These are phyloP conservation scores for Marcusenius ussheri DNA, from an alignment of 2,113 vertebrate species.

Conservation along the genomic window DNA sequence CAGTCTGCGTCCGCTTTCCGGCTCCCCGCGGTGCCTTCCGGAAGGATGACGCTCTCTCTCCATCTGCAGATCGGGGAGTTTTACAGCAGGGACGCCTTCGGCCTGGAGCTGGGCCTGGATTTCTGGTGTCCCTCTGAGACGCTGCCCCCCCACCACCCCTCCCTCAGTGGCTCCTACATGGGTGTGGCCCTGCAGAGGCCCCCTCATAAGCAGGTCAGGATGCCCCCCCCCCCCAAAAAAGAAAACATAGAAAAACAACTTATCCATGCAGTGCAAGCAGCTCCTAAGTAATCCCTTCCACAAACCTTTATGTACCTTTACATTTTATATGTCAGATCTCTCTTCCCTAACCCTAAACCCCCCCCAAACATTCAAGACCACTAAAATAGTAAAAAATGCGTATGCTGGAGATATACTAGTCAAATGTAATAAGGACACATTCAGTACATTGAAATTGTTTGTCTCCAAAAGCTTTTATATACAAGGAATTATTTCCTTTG, in stretches of 20 bases:
- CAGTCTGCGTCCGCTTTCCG: neutral
- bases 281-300: neutral
- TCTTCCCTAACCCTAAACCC: too few relatives aligned
- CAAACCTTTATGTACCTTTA: too few relatives aligned
- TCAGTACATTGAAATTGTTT: neutral
- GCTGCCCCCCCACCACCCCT: conserved; percentile 83
- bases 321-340: too few relatives aligned
- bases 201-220: conserved; percentile 84
- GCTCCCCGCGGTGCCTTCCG: neutral
- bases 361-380: neutral
- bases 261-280: neutral
- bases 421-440: neutral
- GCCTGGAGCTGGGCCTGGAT: conserved; percentile 81
- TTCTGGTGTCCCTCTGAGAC: conserved; percentile 94
- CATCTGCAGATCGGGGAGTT: conserved; percentile 77
- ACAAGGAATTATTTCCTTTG: neutral
- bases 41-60: conserved; percentile 18
- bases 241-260: neutral
- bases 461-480: neutral
- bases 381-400: neutral
- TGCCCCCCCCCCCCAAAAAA: neutral
- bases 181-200: conserved; percentile 86
- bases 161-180: conserved; percentile 83
- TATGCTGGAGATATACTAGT: neutral
- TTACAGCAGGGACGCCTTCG: conserved; percentile 81